phyloP scores from a whole-genome alignment of 2,888 invertebrate genomes.

The Unio pictorum region DNA sequence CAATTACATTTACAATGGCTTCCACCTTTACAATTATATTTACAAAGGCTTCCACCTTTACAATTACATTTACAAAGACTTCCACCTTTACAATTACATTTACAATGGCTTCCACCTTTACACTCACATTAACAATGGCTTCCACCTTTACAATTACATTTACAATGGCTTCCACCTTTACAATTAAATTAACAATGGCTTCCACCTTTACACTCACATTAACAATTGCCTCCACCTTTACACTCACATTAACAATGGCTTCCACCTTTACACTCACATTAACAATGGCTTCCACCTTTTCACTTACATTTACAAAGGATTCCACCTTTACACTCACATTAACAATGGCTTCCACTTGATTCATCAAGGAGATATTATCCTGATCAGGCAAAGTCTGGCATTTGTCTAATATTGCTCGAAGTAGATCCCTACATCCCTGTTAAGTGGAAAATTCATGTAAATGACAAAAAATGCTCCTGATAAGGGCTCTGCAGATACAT shows the following conservation, averaged over 20 bases:
- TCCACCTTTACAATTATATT: constrained; percentile 70
- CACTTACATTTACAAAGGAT: background rate
- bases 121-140: constrained; percentile 79
- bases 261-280: too few species aligned
- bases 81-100: too few species aligned
- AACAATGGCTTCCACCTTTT: too few species aligned
- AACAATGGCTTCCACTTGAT: constrained; percentile 86
- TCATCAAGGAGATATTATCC: constrained; percentile 85
- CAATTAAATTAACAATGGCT: background rate
- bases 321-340: constrained; percentile 70
- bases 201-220: constrained; percentile 70
- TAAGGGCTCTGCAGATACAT: too few species aligned
- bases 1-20: background rate
- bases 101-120: too few species aligned
- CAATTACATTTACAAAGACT: too few species aligned
- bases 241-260: too few species aligned
- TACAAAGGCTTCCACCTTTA: constrained; percentile 80
- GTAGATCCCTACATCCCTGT: constrained; percentile 72
- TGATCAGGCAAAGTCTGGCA: constrained; percentile 85
- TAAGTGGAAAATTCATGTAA: constrained; percentile 8
- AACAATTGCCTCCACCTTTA: constrained; percentile 82
- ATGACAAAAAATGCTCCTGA: background rate
- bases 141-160: constrained; percentile 73
- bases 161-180: too few species aligned
- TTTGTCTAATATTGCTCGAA: constrained; percentile 81